These are phyloP conservation scores for Panthera leo DNA, from an alignment of 2,113 vertebrate species.

Conservation along the genomic window DNA sequence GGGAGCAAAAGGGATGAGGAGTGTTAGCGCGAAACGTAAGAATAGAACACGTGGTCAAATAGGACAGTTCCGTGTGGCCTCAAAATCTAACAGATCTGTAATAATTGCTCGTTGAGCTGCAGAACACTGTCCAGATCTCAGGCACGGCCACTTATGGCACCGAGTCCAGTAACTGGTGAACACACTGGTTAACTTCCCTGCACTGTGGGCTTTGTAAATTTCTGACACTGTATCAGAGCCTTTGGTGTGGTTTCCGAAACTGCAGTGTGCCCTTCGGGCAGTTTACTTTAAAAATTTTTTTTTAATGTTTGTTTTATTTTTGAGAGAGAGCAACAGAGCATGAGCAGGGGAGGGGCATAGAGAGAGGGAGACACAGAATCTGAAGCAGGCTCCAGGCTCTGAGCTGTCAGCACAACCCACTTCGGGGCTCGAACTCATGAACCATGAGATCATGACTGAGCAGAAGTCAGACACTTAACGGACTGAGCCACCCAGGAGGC, in stretches of 20 bases:
- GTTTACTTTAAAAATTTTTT: background rate
- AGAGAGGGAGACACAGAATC: too few species aligned
- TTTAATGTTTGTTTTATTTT: too few species aligned
- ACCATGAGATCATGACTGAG: too few species aligned
- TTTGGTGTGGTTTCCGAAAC: background rate
- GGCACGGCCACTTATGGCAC: accelerated
- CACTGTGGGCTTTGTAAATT: accelerated
- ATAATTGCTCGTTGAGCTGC: accelerated
- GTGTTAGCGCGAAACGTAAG: background rate
- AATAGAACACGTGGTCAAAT: accelerated
- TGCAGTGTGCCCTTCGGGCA: accelerated
- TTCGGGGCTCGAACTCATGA: too few species aligned
- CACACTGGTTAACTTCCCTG: background rate
- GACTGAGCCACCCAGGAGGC: too few species aligned
- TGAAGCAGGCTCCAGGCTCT: too few species aligned
- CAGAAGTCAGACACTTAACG: too few species aligned
- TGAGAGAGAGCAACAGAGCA: too few species aligned
- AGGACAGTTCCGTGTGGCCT: accelerated
- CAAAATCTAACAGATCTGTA: background rate
- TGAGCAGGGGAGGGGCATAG: too few species aligned
- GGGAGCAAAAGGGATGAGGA: background rate
- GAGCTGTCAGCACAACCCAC: too few species aligned
- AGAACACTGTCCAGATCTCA: accelerated
- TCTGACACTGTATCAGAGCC: accelerated
- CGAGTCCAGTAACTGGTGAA: background rate